Conservation (phyloP, 2,888 invertebrate species). For the Desoria tigrina region DNA sequence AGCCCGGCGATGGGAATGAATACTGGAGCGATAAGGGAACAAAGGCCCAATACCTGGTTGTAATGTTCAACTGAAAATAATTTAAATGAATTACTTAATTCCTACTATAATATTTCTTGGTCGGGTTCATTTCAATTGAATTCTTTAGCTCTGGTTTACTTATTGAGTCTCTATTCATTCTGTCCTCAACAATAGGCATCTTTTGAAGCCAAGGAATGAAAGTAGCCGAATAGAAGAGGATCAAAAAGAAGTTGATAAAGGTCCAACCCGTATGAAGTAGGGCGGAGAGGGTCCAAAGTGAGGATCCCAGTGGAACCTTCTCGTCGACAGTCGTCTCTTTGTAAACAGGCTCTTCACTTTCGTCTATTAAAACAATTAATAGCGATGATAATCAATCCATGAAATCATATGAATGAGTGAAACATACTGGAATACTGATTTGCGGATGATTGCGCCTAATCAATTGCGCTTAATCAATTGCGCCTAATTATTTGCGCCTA, state of each 20-base stretch:
- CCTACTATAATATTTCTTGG: neutral
- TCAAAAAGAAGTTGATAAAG: slow-evolving; percentile 48
- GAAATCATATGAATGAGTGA: too few species aligned
- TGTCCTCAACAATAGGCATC: too few species aligned
- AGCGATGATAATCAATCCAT: too few species aligned
- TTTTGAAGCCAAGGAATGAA: slow-evolving; percentile 48
- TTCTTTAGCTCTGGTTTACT: too few species aligned
- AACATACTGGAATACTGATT: too few species aligned
- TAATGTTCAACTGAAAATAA: slow-evolving; percentile 42
- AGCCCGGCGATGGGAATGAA: slow-evolving; percentile 49
- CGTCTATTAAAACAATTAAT: too few species aligned
- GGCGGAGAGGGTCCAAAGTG: slow-evolving; percentile 40
- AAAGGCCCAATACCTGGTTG: slow-evolving; percentile 47
- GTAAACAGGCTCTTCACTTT: slow-evolving; percentile 4
- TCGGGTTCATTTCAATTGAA: too few species aligned
- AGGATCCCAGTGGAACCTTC: slow-evolving; percentile 28
- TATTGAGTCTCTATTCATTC: too few species aligned
- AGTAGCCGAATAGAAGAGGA: slow-evolving; percentile 48
- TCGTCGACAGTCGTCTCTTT: neutral
- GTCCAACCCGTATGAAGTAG: slow-evolving; percentile 49
- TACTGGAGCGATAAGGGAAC: slow-evolving; percentile 45
- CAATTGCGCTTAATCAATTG: too few species aligned
- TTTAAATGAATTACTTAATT: neutral
- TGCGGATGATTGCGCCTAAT: too few species aligned
- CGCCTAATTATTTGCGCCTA: too few species aligned